These are phyloP conservation scores for Xiphophorus maculatus DNA, from an alignment of 2,113 vertebrate genomes.

Conservation along the genomic window DNA sequence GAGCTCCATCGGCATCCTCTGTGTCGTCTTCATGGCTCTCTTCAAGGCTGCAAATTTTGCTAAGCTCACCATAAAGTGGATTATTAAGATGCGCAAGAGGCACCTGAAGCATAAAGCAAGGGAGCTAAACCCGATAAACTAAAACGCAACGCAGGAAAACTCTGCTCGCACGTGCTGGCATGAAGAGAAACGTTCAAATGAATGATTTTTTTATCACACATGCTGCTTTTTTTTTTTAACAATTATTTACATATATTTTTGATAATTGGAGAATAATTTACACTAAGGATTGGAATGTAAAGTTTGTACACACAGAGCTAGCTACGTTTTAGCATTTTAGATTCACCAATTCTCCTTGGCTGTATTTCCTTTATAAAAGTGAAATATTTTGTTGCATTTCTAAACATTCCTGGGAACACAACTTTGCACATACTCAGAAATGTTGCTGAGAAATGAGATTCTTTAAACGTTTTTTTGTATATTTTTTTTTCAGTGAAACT, in stretches of 20 bases:
- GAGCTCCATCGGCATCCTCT: constrained; percentile 93
- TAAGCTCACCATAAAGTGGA: constrained; percentile 93
- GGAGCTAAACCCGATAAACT: constrained; percentile 86
- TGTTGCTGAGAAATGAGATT: constrained; percentile 8
- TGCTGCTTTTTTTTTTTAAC: background rate
- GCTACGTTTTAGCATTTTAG: background rate
- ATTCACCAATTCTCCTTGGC: background rate
- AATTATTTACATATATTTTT: background rate
- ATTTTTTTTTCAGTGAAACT: background rate
- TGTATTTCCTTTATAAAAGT: background rate
- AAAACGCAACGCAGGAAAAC: constrained; percentile 47
- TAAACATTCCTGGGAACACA: constrained; percentile 7
- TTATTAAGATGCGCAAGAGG: constrained; percentile 90
- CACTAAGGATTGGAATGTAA: background rate
- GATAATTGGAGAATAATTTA: background rate
- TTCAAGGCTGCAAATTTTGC: constrained; percentile 98
- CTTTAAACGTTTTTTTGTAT: background rate
- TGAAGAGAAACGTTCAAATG: background rate
- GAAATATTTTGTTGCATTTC: constrained; percentile 11
- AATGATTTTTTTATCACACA: constrained; percentile 9
- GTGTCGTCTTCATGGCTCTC: constrained; percentile 94
- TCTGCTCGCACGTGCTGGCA: background rate
- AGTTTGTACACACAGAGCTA: background rate
- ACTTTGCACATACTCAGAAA: background rate
- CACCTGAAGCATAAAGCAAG: constrained; percentile 84